A percentile compares a stretch with the other conserved stretches of the same genome.
Conservation (phyloP, 2,113 vertebrate species). For the Barbus barbus region DNA sequence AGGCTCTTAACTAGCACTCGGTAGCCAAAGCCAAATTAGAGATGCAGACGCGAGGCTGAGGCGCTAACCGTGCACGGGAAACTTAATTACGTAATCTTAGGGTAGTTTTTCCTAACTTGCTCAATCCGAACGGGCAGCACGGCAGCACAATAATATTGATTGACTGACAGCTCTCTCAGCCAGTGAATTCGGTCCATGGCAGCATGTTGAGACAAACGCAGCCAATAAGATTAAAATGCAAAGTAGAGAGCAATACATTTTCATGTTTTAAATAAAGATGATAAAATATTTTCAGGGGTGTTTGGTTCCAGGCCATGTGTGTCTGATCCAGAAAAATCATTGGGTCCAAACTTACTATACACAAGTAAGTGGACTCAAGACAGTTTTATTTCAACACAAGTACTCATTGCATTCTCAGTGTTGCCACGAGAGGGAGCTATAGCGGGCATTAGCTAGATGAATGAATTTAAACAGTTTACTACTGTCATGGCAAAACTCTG, state of each 20-base stretch:
- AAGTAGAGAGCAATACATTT: slow-evolving; percentile 57
- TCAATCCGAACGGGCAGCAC: slow-evolving; percentile 40
- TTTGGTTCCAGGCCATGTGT: slow-evolving; percentile 48
- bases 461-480: too few species aligned
- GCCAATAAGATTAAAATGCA: slow-evolving; percentile 74
- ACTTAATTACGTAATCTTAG: slow-evolving; percentile 61
- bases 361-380: too few species aligned
- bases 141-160: slow-evolving; percentile 72
- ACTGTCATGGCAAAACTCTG: too few species aligned
- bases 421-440: too few species aligned
- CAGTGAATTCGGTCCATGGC: slow-evolving; percentile 58
- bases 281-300: slow-evolving; percentile 57
- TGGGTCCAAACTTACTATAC: slow-evolving; percentile 11
- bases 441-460: too few species aligned
- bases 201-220: slow-evolving; percentile 58
- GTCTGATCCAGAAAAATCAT: slow-evolving; percentile 45
- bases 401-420: too few species aligned
- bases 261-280: slow-evolving; percentile 61
- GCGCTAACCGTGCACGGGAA: slow-evolving; percentile 47
- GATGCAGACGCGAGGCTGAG: slow-evolving; percentile 31
- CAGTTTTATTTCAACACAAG: too few species aligned
- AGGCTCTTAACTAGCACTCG: slow-evolving; percentile 21
- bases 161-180: slow-evolving; percentile 71
- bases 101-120: slow-evolving; percentile 46
- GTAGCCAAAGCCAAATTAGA: slow-evolving; percentile 34